Conservation (phyloP, 1,140 invertebrate species). For the Aphidius ervi region DNA sequence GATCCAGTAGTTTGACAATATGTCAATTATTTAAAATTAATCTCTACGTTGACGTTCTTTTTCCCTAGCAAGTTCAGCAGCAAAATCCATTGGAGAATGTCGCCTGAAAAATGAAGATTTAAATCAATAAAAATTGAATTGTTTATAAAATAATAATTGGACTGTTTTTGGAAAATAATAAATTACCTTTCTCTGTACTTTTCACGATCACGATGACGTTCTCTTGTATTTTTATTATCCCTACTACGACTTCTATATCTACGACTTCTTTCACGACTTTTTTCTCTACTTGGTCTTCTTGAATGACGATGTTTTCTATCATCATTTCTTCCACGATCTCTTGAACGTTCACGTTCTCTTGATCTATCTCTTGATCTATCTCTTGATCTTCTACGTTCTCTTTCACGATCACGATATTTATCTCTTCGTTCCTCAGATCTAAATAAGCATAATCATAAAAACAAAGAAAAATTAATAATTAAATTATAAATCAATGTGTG, state of each 20-base stretch:
- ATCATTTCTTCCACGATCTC: slow-evolving; percentile 28
- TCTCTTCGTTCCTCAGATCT: slow-evolving; percentile 46
- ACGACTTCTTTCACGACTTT: slow-evolving; percentile 38
- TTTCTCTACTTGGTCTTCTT: slow-evolving; percentile 28
- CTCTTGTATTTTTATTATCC: slow-evolving; percentile 44
- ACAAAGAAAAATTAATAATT: slow-evolving; percentile 16
- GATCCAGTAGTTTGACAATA: slow-evolving; percentile 15
- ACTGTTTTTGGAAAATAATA: background rate
- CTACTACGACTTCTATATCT: slow-evolving; percentile 46
- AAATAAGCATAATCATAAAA: slow-evolving; percentile 25
- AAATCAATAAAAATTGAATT: slow-evolving; percentile 8
- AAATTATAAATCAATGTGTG: slow-evolving; percentile 17
- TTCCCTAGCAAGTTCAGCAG: slow-evolving; percentile 48
- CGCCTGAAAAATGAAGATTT: slow-evolving; percentile 32
- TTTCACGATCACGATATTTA: slow-evolving; percentile 32
- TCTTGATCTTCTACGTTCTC: slow-evolving; percentile 24
- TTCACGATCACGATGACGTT: slow-evolving; percentile 41
- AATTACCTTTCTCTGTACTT: slow-evolving; percentile 43
- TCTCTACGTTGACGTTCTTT: slow-evolving; percentile 49
- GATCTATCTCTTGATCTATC: slow-evolving; percentile 31
- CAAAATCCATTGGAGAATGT: slow-evolving; percentile 48
- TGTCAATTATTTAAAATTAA: slow-evolving; percentile 22
- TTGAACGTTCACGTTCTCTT: slow-evolving; percentile 35
- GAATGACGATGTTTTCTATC: slow-evolving; percentile 35
- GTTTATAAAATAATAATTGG: slow-evolving; percentile 3